Evolutionary conservation across 37 sponge, comb jelly and placozoan genomes (phyloP).

Genomic region (Tethya wilhelma): DNA sequence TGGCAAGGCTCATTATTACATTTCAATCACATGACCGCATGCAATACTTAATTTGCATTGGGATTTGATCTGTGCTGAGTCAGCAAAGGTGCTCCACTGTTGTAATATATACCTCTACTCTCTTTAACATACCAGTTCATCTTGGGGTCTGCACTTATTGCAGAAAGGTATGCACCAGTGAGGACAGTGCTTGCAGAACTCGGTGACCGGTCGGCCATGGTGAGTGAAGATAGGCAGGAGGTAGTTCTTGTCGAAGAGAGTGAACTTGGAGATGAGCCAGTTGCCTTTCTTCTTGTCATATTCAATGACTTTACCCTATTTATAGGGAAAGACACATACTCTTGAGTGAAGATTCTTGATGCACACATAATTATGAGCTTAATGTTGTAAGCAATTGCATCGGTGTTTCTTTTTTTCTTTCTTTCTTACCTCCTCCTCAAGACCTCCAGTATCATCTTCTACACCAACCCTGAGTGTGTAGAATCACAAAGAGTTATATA

Average conservation of each 20-base stretch:
- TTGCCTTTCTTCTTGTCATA: constrained; percentile 63
- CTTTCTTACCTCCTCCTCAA: constrained; percentile 44
- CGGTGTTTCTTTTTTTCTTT: too few species aligned
- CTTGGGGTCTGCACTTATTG: constrained; percentile 45
- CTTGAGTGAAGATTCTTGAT: not conserved
- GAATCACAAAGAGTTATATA: too few species aligned
- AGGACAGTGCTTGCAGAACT: constrained; percentile 18
- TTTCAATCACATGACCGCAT: not conserved
- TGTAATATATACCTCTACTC: too few species aligned
- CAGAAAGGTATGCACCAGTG: constrained; percentile 34
- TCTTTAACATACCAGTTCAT: constrained; percentile 17
- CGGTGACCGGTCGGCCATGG: constrained; percentile 40
- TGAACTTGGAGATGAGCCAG: constrained; percentile 58
- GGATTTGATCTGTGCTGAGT: not conserved
- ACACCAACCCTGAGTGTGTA: constrained; percentile 65
- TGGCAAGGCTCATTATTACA: not conserved
- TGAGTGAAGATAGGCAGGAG: constrained; percentile 76
- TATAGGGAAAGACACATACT: not conserved
- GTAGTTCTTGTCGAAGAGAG: constrained; percentile 44
- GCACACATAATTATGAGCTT: not conserved
- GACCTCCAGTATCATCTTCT: constrained; percentile 46
- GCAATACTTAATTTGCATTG: not conserved
- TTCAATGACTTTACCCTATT: constrained; percentile 55
- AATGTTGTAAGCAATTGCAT: too few species aligned
- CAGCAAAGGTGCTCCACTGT: not conserved